phyloP scores from a whole-genome alignment of 2,888 invertebrate genomes.

The Globia sparganii region DNA sequence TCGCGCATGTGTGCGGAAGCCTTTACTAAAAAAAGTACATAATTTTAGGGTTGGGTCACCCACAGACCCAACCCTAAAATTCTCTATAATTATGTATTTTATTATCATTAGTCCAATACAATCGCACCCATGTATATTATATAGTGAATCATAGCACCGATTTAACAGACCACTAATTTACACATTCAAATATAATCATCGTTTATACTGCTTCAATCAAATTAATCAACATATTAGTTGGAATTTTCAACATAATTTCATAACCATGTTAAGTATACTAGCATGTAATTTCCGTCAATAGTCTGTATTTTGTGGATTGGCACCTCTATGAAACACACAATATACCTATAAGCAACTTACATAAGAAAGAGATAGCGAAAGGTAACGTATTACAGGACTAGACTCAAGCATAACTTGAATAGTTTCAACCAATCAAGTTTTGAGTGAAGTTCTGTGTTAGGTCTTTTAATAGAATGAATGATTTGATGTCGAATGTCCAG shows the following conservation, averaged over 20 bases:
- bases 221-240: constrained; percentile 64
- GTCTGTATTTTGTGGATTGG: not conserved
- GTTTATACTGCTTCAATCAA: constrained; percentile 34
- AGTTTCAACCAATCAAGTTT: not conserved
- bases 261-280: constrained; percentile 25
- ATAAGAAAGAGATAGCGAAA: not conserved
- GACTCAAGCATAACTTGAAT: not conserved
- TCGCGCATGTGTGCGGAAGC: not conserved
- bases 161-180: constrained; percentile 42
- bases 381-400: not conserved
- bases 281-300: not conserved
- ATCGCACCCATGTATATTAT: not conserved
- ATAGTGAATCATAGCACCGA: constrained; percentile 32
- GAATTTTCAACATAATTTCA: constrained; percentile 52
- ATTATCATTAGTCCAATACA: constrained; percentile 20
- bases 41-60: not conserved
- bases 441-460: not conserved
- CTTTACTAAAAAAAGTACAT: not conserved
- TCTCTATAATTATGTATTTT: constrained; percentile 38
- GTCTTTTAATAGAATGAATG: not conserved
- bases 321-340: not conserved
- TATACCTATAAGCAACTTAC: not conserved
- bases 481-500: not conserved
- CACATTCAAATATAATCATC: constrained; percentile 45
- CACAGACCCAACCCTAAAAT: not conserved